Conservation (phyloP, 2,888 invertebrate genomes). For the Agrypnus murinus region DNA sequence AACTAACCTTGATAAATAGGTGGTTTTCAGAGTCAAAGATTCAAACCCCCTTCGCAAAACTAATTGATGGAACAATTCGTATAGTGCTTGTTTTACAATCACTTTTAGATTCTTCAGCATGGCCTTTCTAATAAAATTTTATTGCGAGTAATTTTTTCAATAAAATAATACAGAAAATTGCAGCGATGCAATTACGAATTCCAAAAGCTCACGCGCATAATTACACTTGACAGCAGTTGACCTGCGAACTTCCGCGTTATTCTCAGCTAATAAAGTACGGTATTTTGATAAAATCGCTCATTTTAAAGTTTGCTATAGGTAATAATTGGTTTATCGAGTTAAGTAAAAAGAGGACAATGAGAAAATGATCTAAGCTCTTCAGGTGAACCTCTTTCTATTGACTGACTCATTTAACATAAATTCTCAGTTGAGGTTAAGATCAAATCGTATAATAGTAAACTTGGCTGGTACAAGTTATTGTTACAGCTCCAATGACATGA, state of each 20-base stretch:
- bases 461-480: constrained; percentile 63
- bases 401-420: constrained; percentile 32
- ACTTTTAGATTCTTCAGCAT: too few species aligned
- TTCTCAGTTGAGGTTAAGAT: constrained; percentile 59
- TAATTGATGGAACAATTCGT: too few species aligned
- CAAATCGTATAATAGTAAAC: constrained; percentile 61
- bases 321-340: constrained; percentile 3
- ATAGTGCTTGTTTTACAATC: too few species aligned
- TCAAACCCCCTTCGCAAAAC: too few species aligned
- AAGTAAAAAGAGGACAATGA: background rate
- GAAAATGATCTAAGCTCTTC: background rate
- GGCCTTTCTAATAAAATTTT: background rate
- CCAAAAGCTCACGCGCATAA: constrained; percentile 17
- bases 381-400: background rate
- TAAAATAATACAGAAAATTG: constrained; percentile 21
- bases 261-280: constrained; percentile 22
- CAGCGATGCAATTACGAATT: constrained; percentile 24
- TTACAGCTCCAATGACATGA: constrained; percentile 62
- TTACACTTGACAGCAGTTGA: constrained; percentile 23
- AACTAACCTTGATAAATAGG: too few species aligned
- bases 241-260: constrained; percentile 30
- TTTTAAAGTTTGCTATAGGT: background rate
- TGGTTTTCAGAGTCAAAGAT: too few species aligned
- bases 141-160: background rate
- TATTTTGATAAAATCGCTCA: constrained; percentile 22